These are phyloP conservation scores for Delia radicum DNA, from an alignment of 1,140 invertebrate species.

Conservation along the genomic window DNA sequence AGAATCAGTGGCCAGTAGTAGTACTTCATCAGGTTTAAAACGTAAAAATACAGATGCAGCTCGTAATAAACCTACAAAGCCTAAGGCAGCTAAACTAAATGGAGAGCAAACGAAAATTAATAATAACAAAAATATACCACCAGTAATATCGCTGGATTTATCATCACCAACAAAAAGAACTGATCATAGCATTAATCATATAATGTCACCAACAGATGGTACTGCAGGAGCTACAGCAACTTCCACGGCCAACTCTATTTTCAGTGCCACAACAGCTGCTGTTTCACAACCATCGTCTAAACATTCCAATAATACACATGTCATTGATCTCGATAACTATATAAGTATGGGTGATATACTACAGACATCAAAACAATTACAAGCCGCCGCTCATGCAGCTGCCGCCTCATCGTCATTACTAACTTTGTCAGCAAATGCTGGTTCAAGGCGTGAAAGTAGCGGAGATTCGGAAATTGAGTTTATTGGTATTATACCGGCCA, in stretches of 20 bases:
- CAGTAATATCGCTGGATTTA: constrained; percentile 31
- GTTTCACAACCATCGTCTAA: constrained; percentile 23
- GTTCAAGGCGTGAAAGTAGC: constrained; percentile 40
- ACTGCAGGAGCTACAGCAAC: constrained; percentile 29
- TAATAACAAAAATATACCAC: neutral
- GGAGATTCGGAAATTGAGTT: constrained; percentile 52
- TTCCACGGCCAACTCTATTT: constrained; percentile 21
- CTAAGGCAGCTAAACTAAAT: constrained; percentile 16
- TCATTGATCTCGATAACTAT: constrained; percentile 50
- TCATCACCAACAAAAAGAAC: constrained; percentile 38
- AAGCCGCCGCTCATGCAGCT: neutral
- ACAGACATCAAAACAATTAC: constrained; percentile 44
- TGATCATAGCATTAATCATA: constrained; percentile 36
- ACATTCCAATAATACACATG: constrained; percentile 42
- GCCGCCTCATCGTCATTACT: neutral
- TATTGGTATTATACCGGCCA: constrained; percentile 44
- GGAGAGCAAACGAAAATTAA: constrained; percentile 11
- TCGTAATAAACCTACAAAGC: neutral
- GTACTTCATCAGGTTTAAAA: constrained; percentile 42
- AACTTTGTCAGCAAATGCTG: neutral
- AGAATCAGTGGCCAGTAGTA: constrained; percentile 52
- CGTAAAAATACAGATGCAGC: constrained; percentile 17
- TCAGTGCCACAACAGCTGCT: neutral
- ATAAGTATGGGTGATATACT: constrained; percentile 45
- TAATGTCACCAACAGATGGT: constrained; percentile 17